A percentile compares a stretch with the other conserved stretches of the same genome.
These are phyloP conservation scores for Pachyrhynchus sulphureomaculatus DNA, from an alignment of 1,140 invertebrate species.

Conservation along the genomic window DNA sequence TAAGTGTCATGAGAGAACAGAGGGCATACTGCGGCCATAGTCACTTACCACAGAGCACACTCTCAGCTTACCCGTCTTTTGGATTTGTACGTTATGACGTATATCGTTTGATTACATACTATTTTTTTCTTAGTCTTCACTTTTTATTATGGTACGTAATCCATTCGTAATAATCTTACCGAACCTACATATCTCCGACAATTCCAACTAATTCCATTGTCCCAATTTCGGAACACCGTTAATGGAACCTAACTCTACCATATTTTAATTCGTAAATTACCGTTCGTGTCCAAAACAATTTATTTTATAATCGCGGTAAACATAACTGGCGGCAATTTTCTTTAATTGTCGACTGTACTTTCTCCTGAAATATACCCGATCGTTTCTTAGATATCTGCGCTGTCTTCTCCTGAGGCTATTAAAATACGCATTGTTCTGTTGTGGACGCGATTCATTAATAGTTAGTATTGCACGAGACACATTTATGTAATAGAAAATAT, in stretches of 20 bases:
- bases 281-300: constrained; percentile 1
- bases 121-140: too few species aligned
- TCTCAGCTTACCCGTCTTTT: too few species aligned
- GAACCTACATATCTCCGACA: too few species aligned
- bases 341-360: constrained; percentile 11
- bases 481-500: background rate
- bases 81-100: too few species aligned
- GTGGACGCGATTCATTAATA: constrained; percentile 7
- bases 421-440: constrained; percentile 20
- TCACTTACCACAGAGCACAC: too few species aligned
- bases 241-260: background rate
- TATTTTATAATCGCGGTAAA: constrained; percentile 10
- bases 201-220: background rate
- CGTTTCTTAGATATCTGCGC: constrained; percentile 3
- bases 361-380: constrained; percentile 12
- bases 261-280: background rate
- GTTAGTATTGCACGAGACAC: background rate
- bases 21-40: too few species aligned
- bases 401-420: constrained; percentile 10
- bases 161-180: too few species aligned
- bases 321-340: constrained; percentile 10
- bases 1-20: too few species aligned
- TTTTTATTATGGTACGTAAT: too few species aligned
- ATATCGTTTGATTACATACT: too few species aligned
- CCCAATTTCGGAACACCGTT: background rate